Conservation (phyloP, 2,888 invertebrate species). For the Pediacus dermestoides region DNA sequence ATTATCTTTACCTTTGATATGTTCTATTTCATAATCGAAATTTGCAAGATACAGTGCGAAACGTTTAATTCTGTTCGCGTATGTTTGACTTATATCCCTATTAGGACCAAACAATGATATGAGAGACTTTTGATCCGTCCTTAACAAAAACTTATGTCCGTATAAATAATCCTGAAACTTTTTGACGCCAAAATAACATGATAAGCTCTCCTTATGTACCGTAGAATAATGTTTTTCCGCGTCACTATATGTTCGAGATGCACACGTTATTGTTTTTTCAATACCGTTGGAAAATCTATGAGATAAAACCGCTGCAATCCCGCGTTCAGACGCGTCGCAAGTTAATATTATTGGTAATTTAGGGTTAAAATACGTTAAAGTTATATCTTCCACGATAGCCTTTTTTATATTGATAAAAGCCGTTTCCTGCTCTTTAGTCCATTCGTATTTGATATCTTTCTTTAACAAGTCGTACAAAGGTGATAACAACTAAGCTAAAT, state of each 20-base stretch:
- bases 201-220: constrained; percentile 30
- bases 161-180: constrained; percentile 8
- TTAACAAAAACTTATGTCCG: constrained; percentile 18
- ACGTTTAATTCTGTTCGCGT: constrained; percentile 1
- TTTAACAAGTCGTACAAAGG: constrained; percentile 4
- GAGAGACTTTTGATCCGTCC: constrained; percentile 13
- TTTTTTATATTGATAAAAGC: constrained; percentile 9
- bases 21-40: neutral
- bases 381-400: neutral
- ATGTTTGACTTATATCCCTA: neutral
- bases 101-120: constrained; percentile 10
- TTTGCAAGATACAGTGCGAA: neutral
- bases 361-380: constrained; percentile 6
- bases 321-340: constrained; percentile 7
- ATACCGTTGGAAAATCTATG: constrained; percentile 3
- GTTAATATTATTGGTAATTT: constrained; percentile 11
- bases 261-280: constrained; percentile 1
- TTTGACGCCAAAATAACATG: constrained; percentile 29
- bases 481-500: neutral
- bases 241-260: constrained; percentile 3
- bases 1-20: constrained; percentile 3
- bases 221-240: neutral
- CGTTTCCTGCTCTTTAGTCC: constrained; percentile 8
- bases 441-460: constrained; percentile 5
- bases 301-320: constrained; percentile 11